Evolutionary conservation across 2,888 invertebrate genomes (phyloP).

Genomic region (Margaritifera margaritifera): DNA sequence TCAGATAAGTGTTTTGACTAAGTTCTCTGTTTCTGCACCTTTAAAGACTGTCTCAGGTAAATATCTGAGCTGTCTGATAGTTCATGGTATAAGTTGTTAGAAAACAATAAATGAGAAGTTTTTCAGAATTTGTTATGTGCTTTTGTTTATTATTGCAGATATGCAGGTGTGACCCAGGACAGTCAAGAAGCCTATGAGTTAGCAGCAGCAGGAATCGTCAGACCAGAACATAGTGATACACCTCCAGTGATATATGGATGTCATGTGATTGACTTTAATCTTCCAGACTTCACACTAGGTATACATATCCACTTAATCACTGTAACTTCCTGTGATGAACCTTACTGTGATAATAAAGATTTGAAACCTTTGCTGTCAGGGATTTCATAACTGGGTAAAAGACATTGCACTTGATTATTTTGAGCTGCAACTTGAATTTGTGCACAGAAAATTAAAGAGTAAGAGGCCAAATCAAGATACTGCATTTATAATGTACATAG

Average conservation of each 20-base stretch:
- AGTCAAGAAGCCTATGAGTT: conserved; percentile 93
- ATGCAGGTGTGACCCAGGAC: conserved; percentile 83
- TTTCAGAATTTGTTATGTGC: neutral
- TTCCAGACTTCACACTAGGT: conserved; percentile 91
- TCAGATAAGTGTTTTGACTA: neutral
- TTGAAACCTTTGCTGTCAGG: no score
- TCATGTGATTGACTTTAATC: conserved; percentile 85
- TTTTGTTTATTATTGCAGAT: conserved; percentile 42
- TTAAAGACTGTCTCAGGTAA: no score
- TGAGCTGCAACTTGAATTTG: no score
- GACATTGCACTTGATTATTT: no score
- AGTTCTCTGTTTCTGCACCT: neutral
- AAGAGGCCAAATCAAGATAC: no score
- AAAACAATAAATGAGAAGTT: neutral
- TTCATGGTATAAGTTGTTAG: neutral
- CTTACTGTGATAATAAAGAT: no score
- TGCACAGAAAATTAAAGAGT: no score
- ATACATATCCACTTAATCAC: conserved; percentile 36
- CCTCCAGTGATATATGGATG: conserved; percentile 89
- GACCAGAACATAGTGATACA: conserved; percentile 79
- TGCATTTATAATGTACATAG: no score
- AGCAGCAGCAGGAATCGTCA: conserved; percentile 85
- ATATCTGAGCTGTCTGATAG: neutral
- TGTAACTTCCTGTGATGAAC: no score
- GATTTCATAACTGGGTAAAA: no score